Base-by-base conservation (phyloP, 1,140 invertebrate species). In the Ceratosolen fusciceps region DNA sequence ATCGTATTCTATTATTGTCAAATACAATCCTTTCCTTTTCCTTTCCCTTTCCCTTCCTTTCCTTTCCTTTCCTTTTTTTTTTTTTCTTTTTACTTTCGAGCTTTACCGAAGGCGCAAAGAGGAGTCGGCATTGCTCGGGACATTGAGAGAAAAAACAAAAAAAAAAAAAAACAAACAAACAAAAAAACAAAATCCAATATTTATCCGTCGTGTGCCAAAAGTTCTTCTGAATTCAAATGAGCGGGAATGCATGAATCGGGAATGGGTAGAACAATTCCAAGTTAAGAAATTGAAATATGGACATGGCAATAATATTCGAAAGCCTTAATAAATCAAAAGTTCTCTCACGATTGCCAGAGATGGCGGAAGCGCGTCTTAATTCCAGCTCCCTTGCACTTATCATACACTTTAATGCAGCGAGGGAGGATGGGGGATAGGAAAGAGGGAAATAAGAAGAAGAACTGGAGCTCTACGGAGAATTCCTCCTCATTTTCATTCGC, bases 401-500 rank as follows among this genome's bases (percentile, higher is more conserved):
- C 49, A 76, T 68, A 26, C 16, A 68, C 62, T 68, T 54, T 68
- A 39, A 76, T 56, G 62, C 62, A 76, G 37, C 52, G 75, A 67
- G 29, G 49, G 29, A 71, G 52, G 12, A 43, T 43, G 5, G 12
- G 12, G 12, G 39, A n/a, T 43, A 43, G 12, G 39, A 43, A 43
- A 67, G 54, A 21, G 24, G 74, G 49, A 71, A 78, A 78, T 65
- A 78, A 60, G 62, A 73, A 78, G 77, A 65, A 78, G 52, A 78
- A 34, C 56, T 7, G 14, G 21, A 0, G 56, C 34, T 14, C 29
- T 58, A 34, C 49, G 43, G 9, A 54, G 70, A 79, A 73, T 79
- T 58, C 58, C 58, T 72, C 14, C 58, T 73, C 77, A 79, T 79
- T 79, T 79, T 73, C 70, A 79, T 79, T 79, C 77, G 49, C 47